Evolutionary conservation across 2,797 vertebrate species (phyloP).

Genomic region (Graptemys geographica): DNA sequence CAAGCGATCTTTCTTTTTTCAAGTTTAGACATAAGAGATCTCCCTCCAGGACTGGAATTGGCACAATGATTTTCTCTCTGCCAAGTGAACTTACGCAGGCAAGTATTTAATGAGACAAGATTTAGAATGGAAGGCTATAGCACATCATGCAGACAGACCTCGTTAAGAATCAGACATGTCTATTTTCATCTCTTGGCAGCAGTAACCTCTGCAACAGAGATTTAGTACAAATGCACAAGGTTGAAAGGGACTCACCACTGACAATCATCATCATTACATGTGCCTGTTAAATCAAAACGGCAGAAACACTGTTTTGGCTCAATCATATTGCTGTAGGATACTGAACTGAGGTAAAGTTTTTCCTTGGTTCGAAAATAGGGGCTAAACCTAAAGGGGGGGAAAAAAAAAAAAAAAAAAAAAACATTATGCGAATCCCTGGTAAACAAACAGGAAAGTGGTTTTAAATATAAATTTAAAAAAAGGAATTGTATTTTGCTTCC

Average conservation of each 20-base stretch:
- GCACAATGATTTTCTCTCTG: background rate
- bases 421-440: background rate
- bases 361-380: slow-evolving; percentile 98
- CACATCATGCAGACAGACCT: background rate
- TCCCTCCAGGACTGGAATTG: background rate
- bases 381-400: slow-evolving; percentile 88
- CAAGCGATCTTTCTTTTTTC: background rate
- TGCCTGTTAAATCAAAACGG: slow-evolving; percentile 95
- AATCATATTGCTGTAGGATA: slow-evolving; percentile 91
- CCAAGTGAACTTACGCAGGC: background rate
- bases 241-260: slow-evolving; percentile 86
- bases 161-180: background rate
- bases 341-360: slow-evolving; percentile 92
- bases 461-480: background rate
- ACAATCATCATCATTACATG: slow-evolving; percentile 95
- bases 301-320: slow-evolving; percentile 92
- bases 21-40: background rate
- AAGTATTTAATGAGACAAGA: background rate
- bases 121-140: background rate
- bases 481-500: background rate
- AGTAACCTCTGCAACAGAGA: background rate
- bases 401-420: slow-evolving; percentile 2
- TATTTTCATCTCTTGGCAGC: background rate
- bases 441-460: background rate
- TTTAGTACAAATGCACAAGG: background rate